A percentile compares a stretch with the other conserved stretches of the same genome.
Conservation (phyloP, 2,888 invertebrate species). For the Campopleginae sp. region DNA sequence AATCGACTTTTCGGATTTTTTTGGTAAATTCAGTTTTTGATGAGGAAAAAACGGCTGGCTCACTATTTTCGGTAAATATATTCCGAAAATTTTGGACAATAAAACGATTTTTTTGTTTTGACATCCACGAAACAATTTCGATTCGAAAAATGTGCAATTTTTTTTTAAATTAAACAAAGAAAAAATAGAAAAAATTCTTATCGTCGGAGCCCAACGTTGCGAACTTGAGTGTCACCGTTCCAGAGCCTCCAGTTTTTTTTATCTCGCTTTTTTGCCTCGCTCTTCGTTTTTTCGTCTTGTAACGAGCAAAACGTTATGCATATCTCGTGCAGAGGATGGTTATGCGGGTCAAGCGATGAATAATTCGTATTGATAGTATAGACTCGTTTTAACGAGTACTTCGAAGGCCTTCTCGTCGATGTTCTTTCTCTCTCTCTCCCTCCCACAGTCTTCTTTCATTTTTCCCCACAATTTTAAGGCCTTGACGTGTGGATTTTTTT, state of each 20-base stretch:
- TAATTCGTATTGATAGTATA: conserved; percentile 19
- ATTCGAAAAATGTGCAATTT: too few relatives aligned
- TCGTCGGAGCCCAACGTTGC: too few relatives aligned
- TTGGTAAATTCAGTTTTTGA: too few relatives aligned
- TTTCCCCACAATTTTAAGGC: not conserved
- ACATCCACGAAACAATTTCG: too few relatives aligned
- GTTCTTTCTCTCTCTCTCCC: not conserved
- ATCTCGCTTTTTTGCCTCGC: conserved; percentile 7
- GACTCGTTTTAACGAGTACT: conserved; percentile 13
- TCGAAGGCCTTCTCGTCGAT: not conserved
- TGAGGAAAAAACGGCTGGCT: too few relatives aligned
- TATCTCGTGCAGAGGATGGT: conserved; percentile 23
- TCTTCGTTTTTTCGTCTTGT: not conserved
- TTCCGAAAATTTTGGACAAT: too few relatives aligned
- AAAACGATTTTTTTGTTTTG: too few relatives aligned
- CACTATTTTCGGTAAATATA: too few relatives aligned
- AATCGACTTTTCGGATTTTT: too few relatives aligned
- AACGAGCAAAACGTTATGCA: conserved; percentile 12
- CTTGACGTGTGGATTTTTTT: not conserved
- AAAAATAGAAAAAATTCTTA: too few relatives aligned
- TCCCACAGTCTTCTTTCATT: not conserved
- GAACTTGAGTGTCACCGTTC: not conserved
- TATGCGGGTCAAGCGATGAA: conserved; percentile 33
- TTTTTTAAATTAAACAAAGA: too few relatives aligned
- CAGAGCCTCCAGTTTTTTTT: not conserved